Conservation (phyloP, 2,113 vertebrate genomes). For the Polypterus senegalus region DNA sequence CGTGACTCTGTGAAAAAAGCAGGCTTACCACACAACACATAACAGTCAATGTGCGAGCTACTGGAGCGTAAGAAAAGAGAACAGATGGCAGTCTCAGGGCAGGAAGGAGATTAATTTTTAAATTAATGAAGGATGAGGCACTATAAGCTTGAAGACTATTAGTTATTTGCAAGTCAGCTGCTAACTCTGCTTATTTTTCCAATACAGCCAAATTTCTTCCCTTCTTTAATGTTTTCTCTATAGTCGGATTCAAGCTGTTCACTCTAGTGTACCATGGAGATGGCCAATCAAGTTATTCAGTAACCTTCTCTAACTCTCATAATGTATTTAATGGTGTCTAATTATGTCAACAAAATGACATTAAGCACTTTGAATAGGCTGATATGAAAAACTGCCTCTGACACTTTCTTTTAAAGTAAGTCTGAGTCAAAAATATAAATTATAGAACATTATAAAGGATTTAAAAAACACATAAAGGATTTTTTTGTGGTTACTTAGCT, state of each 20-base stretch:
- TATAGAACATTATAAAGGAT: too few relatives aligned
- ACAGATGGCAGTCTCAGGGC: constrained; percentile 21
- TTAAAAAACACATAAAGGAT: too few relatives aligned
- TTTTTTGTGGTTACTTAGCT: too few relatives aligned
- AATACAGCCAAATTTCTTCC: background rate
- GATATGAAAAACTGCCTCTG: too few relatives aligned
- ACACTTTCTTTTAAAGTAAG: too few relatives aligned
- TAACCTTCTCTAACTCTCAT: background rate
- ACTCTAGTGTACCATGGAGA: constrained; percentile 22
- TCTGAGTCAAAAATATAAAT: too few relatives aligned
- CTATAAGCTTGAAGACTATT: constrained; percentile 13
- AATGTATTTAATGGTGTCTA: constrained; percentile 5
- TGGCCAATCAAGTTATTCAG: constrained; percentile 23
- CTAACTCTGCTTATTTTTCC: background rate
- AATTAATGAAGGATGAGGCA: constrained; percentile 28
- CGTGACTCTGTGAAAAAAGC: constrained; percentile 2
- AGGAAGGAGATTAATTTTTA: constrained; percentile 18
- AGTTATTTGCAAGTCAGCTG: constrained; percentile 4
- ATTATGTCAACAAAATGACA: background rate
- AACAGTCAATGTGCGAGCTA: constrained; percentile 9
- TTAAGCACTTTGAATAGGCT: too few relatives aligned
- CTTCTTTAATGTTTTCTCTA: background rate
- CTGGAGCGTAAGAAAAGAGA: constrained; percentile 12
- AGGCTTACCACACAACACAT: background rate
- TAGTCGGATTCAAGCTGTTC: constrained; percentile 5